These are phyloP conservation scores for Dolomedes plantarius DNA, from an alignment of 2,888 invertebrate genomes.

Conservation along the genomic window DNA sequence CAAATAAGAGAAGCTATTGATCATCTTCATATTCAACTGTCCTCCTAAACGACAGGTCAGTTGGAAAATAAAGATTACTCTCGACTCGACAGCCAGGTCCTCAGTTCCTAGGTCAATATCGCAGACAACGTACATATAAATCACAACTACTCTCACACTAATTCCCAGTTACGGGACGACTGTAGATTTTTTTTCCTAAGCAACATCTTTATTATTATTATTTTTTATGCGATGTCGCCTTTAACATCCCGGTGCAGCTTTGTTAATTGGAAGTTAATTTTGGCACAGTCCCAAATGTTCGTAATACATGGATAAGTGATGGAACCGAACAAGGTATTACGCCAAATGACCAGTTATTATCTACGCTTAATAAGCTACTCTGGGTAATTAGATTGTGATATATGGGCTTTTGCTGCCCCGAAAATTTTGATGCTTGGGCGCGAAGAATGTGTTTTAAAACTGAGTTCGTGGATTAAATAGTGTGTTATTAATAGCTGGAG, in stretches of 20 bases:
- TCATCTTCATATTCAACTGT: too few relatives aligned
- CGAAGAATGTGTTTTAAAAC: not conserved
- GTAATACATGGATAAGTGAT: not conserved
- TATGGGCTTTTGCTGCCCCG: not conserved
- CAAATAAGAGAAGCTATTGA: too few relatives aligned
- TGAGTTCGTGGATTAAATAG: not conserved
- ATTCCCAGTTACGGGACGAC: too few relatives aligned
- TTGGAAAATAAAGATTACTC: too few relatives aligned
- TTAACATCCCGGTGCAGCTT: not conserved
- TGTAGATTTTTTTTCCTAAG: too few relatives aligned
- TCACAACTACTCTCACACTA: too few relatives aligned
- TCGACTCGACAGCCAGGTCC: too few relatives aligned
- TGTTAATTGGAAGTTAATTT: not conserved
- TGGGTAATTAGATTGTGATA: not conserved
- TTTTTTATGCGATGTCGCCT: too few relatives aligned
- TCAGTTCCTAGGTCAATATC: too few relatives aligned
- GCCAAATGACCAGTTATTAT: not conserved
- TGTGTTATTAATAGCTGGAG: not conserved
- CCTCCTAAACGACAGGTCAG: too few relatives aligned
- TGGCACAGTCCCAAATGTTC: not conserved
- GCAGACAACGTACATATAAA: too few relatives aligned
- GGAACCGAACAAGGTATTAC: not conserved
- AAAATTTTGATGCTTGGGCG: not conserved
- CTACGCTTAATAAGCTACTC: conserved; percentile 1
- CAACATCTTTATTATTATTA: too few relatives aligned